These are phyloP conservation scores for Gobionotothen gibberifrons DNA, from an alignment of 2,797 vertebrate species.

Conservation along the genomic window DNA sequence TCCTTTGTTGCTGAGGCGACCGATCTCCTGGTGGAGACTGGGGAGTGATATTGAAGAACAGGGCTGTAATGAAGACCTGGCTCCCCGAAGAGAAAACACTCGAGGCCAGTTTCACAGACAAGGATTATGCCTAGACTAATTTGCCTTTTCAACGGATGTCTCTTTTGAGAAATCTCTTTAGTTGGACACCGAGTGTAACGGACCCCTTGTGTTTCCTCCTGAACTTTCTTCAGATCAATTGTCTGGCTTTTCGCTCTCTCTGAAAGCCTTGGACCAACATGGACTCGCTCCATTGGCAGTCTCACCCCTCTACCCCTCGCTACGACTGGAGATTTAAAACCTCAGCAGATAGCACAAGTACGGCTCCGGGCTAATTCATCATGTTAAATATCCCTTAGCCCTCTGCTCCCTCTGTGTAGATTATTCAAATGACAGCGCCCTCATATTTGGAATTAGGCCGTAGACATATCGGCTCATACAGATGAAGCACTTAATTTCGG, in stretches of 20 bases:
- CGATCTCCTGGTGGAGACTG: conserved; percentile 18
- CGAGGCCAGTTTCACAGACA: conserved; percentile 62
- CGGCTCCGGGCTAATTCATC: conserved; percentile 63
- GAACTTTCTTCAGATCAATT: conserved; percentile 26
- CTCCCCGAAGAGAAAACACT: conserved; percentile 67
- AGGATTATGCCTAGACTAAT: conserved; percentile 67
- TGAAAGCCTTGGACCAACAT: conserved; percentile 28
- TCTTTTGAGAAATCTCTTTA: conserved; percentile 63
- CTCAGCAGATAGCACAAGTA: conserved; percentile 61
- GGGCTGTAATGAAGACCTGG: conserved; percentile 57
- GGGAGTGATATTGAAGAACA: conserved; percentile 51
- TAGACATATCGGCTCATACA: conserved; percentile 66
- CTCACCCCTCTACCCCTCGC: conserved; percentile 19
- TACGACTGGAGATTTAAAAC: conserved; percentile 67
- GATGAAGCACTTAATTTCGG: too few species aligned
- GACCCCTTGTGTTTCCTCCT: conserved; percentile 46
- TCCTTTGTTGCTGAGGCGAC: conserved; percentile 58
- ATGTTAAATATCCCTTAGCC: conserved; percentile 73
- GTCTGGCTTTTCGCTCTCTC: conserved; percentile 31
- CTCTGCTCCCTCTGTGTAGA: conserved; percentile 57
- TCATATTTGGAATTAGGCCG: conserved; percentile 74
- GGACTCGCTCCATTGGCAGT: conserved; percentile 25
- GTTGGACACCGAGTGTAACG: conserved; percentile 39
- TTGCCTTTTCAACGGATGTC: conserved; percentile 61
- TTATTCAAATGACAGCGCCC: conserved; percentile 74